Percentiles rank a stretch among this genome's conserved stretches.
Conservation (phyloP, 2,888 invertebrate species). For the Aplocera efformata region DNA sequence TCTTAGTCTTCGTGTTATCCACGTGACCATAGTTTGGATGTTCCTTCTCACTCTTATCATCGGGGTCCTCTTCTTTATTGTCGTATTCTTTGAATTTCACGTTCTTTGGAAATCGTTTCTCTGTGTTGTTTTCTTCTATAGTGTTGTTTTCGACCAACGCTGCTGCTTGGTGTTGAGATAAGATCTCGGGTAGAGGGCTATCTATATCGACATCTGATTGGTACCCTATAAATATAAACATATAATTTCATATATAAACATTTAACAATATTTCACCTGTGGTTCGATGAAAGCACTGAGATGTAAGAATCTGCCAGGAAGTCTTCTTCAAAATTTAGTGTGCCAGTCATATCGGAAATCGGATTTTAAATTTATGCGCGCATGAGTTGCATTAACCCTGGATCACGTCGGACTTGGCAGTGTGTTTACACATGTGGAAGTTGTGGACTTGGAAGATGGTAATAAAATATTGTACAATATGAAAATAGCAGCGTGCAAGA, state of each 20-base stretch:
- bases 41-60: slow-evolving; percentile 61
- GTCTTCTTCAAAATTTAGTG: slow-evolving; percentile 1
- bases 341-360: slow-evolving; percentile 4
- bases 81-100: slow-evolving; percentile 44
- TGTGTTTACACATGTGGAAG: slow-evolving; percentile 66
- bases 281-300: too few species aligned
- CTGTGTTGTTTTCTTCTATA: slow-evolving; percentile 46
- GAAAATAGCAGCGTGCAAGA: slow-evolving; percentile 41
- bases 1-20: slow-evolving; percentile 59
- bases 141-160: slow-evolving; percentile 53
- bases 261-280: too few species aligned
- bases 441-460: slow-evolving; percentile 54
- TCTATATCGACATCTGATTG: slow-evolving; percentile 65
- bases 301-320: slow-evolving; percentile 1
- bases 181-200: slow-evolving; percentile 51
- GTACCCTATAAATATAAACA: slow-evolving; percentile 47
- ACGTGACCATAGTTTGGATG: slow-evolving; percentile 64
- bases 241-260: background rate
- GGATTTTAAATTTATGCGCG: slow-evolving; percentile 4
- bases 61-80: slow-evolving; percentile 58
- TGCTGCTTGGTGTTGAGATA: slow-evolving; percentile 49
- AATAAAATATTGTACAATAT: slow-evolving; percentile 56
- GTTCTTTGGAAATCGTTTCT: slow-evolving; percentile 38
- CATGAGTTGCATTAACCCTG: slow-evolving; percentile 21
- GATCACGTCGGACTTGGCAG: slow-evolving; percentile 41